Percentiles rank a stretch among this genome's conserved stretches.
Evolutionary conservation across 2,888 invertebrate species (phyloP).

Genomic region (Heteromurus nitidus): DNA sequence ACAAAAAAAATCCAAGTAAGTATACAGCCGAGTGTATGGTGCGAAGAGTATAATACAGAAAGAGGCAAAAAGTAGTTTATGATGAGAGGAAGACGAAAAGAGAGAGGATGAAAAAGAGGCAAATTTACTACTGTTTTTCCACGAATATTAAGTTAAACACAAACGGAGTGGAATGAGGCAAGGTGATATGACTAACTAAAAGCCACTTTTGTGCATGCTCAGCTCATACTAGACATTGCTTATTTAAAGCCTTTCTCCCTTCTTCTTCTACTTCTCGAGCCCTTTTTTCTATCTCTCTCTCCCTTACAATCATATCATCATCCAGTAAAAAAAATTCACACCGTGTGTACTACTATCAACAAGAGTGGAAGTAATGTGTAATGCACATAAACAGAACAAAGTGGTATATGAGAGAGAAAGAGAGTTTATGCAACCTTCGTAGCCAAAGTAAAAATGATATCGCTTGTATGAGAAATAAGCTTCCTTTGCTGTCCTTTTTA

Average conservation of each 20-base stretch:
- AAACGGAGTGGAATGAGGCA: slow-evolving; percentile 56
- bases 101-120: neutral
- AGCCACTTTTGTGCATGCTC: slow-evolving; percentile 31
- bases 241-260: no score
- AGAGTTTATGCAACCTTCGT: no score
- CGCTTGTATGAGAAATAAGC: no score
- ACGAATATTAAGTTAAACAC: slow-evolving; percentile 36
- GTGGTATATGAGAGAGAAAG: no score
- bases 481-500: neutral
- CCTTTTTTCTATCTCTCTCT: neutral
- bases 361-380: neutral
- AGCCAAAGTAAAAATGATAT: neutral
- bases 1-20: no score
- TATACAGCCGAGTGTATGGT: no score
- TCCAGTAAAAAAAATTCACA: slow-evolving; percentile 26
- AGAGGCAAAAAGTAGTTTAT: slow-evolving; percentile 27
- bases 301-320: slow-evolving; percentile 11
- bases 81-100: slow-evolving; percentile 7
- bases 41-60: slow-evolving; percentile 11
- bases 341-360: neutral
- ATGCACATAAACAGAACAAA: no score
- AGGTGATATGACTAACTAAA: slow-evolving; percentile 48
- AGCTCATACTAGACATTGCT: neutral
- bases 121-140: slow-evolving; percentile 22
- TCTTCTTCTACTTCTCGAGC: no score